A percentile compares a stretch with the other conserved stretches of the same genome.
These are phyloP conservation scores for Nasonia longicornis DNA, from an alignment of 1,140 invertebrate species.

Conservation along the genomic window DNA sequence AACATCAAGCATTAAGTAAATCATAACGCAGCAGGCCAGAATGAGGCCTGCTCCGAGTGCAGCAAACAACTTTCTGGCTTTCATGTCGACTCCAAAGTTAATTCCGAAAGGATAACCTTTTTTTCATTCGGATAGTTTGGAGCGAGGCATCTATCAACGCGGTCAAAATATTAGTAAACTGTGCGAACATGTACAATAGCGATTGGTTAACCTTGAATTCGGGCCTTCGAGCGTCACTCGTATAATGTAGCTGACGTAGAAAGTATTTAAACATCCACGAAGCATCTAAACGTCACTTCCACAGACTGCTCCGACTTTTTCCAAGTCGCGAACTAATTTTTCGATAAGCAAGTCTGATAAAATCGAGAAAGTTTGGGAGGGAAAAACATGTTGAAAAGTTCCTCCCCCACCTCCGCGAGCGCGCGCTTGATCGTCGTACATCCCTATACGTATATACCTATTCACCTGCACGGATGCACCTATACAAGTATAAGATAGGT, in stretches of 20 bases:
- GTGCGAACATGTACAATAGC: background rate
- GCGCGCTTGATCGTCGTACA: background rate
- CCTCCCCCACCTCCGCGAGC: background rate
- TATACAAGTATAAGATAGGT: too few species aligned
- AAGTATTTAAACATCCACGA: constrained; percentile 2
- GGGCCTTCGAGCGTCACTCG: background rate
- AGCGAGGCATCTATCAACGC: background rate
- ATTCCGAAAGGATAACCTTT: background rate
- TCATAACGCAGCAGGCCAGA: constrained; percentile 61
- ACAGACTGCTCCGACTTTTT: background rate
- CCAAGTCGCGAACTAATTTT: background rate
- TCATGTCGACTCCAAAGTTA: constrained; percentile 54
- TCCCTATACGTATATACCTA: too few species aligned
- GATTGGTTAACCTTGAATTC: constrained; percentile 2
- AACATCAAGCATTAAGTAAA: constrained; percentile 66
- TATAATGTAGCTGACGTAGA: too few species aligned
- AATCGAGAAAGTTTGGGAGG: background rate
- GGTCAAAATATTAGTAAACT: background rate
- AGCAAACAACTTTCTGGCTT: constrained; percentile 61
- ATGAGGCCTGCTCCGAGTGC: constrained; percentile 63
- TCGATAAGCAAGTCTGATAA: background rate
- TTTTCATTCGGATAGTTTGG: background rate
- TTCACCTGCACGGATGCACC: too few species aligned
- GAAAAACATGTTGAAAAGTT: constrained; percentile 34
- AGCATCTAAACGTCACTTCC: constrained; percentile 8